Conservation (phyloP, 2,113 vertebrate species). For the Barnardius zonarius region DNA sequence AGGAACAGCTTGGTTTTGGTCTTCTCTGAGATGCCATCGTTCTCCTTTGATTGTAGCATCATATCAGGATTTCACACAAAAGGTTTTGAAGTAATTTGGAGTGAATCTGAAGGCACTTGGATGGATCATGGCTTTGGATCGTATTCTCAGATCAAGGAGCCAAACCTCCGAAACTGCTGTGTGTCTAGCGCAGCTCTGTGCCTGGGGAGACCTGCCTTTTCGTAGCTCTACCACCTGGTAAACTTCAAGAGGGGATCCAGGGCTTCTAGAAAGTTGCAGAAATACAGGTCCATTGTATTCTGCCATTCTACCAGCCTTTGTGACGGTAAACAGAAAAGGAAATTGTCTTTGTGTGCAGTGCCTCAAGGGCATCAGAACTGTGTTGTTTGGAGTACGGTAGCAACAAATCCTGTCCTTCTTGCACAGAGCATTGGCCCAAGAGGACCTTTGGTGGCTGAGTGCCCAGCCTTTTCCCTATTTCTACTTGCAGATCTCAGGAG, state of each 20-base stretch:
- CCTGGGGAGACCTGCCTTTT: neutral
- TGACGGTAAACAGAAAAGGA: neutral
- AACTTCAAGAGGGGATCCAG: neutral
- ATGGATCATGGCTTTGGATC: neutral
- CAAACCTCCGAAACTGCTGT: neutral
- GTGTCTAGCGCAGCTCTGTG: neutral
- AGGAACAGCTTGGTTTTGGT: slow-evolving; percentile 20
- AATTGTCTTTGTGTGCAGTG: neutral
- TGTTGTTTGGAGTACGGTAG: neutral
- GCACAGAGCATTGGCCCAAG: neutral
- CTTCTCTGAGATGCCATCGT: slow-evolving; percentile 1
- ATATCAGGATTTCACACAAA: neutral
- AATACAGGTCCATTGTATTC: neutral
- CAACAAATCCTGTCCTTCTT: neutral
- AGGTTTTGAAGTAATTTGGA: neutral
- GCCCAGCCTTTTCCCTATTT: neutral
- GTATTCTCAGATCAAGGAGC: neutral
- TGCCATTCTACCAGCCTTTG: neutral
- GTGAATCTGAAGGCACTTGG: neutral
- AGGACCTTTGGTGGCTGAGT: neutral
- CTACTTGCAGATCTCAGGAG: neutral
- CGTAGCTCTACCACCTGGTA: neutral
- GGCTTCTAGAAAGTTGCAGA: neutral
- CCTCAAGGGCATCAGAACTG: neutral
- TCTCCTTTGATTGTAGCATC: slow-evolving; percentile 16